A percentile compares a stretch with the other conserved stretches of the same genome.
Evolutionary conservation across 2,888 invertebrate genomes (phyloP).

Genomic region (Orchestes rusci): DNA sequence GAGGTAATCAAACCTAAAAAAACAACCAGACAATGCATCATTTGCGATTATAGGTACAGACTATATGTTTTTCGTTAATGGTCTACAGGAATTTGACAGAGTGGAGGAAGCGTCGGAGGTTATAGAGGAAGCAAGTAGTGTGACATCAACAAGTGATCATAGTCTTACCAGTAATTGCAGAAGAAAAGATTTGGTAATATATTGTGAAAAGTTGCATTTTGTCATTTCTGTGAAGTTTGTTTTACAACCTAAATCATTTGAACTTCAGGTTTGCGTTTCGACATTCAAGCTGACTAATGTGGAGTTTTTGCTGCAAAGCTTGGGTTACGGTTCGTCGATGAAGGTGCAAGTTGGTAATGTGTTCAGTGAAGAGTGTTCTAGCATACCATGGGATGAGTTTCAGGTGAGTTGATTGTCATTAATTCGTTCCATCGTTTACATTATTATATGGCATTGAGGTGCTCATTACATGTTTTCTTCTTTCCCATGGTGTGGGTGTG

Average conservation of each 20-base stretch:
- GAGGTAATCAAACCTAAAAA: constrained; percentile 8
- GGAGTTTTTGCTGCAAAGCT: constrained; percentile 65
- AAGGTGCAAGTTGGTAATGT: constrained; percentile 66
- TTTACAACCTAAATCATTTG: not conserved
- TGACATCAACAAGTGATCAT: constrained; percentile 77
- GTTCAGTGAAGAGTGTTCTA: constrained; percentile 73
- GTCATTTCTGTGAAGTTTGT: too few species aligned
- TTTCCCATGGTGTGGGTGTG: too few species aligned
- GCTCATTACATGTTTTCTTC: too few species aligned
- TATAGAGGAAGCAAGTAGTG: constrained; percentile 62
- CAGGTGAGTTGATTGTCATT: constrained; percentile 68
- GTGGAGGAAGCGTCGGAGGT: constrained; percentile 84
- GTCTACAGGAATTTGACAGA: constrained; percentile 37
- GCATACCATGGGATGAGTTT: constrained; percentile 91
- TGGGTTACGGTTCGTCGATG: constrained; percentile 58
- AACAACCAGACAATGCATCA: not conserved
- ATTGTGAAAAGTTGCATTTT: not conserved
- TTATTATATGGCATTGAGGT: too few species aligned
- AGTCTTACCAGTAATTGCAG: constrained; percentile 74
- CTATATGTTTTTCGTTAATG: constrained; percentile 54
- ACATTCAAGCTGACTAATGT: constrained; percentile 67
- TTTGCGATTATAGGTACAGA: constrained; percentile 64
- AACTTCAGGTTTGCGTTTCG: constrained; percentile 48
- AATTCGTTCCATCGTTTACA: too few species aligned
- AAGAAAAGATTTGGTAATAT: constrained; percentile 67